Evolutionary conservation across 1,140 invertebrate genomes (phyloP).

Genomic region (Nomia melanderi): DNA sequence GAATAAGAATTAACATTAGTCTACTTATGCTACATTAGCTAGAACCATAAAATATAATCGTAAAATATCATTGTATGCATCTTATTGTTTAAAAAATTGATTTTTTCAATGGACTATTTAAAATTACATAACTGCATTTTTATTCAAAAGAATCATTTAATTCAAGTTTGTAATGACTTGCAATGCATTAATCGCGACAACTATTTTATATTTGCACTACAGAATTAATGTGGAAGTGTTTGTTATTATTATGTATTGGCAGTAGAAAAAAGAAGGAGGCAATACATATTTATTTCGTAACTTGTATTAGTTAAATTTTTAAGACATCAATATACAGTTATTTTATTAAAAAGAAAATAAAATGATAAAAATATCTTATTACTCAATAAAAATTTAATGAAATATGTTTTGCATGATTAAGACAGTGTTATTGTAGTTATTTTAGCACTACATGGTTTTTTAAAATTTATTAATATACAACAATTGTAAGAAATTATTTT

Average conservation of each 20-base stretch:
- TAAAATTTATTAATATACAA: no score
- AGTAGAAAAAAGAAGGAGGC: slow-evolving; percentile 58
- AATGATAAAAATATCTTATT: no score
- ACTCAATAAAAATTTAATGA: no score
- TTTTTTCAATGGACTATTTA: slow-evolving; percentile 24
- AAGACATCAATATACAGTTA: no score
- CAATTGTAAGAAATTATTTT: no score
- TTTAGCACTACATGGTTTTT: no score
- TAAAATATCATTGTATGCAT: not conserved
- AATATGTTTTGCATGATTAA: no score
- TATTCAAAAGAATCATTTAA: slow-evolving; percentile 9
- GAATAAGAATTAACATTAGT: slow-evolving; percentile 44
- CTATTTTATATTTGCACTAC: not conserved
- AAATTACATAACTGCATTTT: slow-evolving; percentile 23
- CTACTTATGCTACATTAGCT: slow-evolving; percentile 4
- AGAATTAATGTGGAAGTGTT: slow-evolving; percentile 14
- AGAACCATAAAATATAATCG: no score
- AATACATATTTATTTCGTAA: no score
- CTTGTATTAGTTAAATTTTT: no score
- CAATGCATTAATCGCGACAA: not conserved
- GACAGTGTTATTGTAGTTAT: no score
- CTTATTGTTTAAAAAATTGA: slow-evolving; percentile 36
- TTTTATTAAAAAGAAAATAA: no score
- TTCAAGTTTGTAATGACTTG: not conserved
- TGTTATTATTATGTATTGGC: slow-evolving; percentile 11